Base-by-base conservation (phyloP, 2,888 invertebrate species). In the Agrilus cyanescens region DNA sequence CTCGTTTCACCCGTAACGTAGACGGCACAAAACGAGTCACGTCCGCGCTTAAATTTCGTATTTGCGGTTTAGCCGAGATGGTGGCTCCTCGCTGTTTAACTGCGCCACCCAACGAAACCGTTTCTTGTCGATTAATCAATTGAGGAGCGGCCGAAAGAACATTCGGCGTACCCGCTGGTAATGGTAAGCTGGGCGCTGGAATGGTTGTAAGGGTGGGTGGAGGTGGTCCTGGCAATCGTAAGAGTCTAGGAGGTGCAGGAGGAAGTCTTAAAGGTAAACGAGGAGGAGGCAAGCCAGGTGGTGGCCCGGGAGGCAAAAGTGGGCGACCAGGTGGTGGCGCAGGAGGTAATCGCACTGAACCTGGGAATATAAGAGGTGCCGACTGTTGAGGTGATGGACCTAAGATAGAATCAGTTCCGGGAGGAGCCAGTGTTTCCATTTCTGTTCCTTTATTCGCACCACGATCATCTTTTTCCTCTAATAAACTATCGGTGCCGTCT, bases 61-160 rank as follows among this genome's bases (percentile, higher is more conserved):
- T 93, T 70, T 96, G 95, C 0, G 97, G 96, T 62, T 96, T 96
- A 0, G 96, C 97, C 55, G 90, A 86, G 52, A 95, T 95, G 0
- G 91, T 95, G 12, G 68, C 67, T 32, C 80, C 78, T 62, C 76
- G 69, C 38, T 58, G 59, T 35, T 74, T 72, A 1, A 74, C 74
- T 1, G 75, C 74, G 32, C 38, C 40, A 16, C 46, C 46, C n/a
- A 33, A 33, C 7, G 33, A 8, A 3, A 15, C 44, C 42, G 51
- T 48, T 46, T 80, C 82, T 54, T 78, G 78, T 47, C 85, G 76
- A 50, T 80, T 78, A 56, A 87, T 83, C 25, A 88, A 74, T 58
- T 86, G 87, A 12, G 88, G 88, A 1, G 83, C 88, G 1, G 88
- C 88, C 8, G 81, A 80, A 15, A 89, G 69, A 20, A 88, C 86